A percentile compares a stretch with the other conserved stretches of the same genome.
Evolutionary conservation across 2,113 vertebrate genomes (phyloP).

Genomic region (Neotragus pygmaeus): DNA sequence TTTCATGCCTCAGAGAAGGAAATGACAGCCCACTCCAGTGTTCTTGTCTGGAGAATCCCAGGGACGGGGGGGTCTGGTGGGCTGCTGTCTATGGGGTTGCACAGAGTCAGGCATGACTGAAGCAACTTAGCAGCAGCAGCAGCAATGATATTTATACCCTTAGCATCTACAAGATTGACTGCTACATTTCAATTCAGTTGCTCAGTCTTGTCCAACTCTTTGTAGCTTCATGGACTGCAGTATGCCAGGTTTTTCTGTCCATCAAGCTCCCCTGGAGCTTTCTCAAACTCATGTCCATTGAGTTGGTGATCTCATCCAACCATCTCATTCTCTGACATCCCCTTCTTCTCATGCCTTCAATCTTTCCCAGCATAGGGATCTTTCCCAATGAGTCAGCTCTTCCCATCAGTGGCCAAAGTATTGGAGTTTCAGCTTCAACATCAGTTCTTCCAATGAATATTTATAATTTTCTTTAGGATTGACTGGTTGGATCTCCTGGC

Average conservation of each 20-base stretch:
- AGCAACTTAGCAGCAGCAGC: background rate
- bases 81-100: background rate
- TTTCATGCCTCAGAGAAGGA: background rate
- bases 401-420: background rate
- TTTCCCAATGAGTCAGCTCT: background rate
- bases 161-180: background rate
- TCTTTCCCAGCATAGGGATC: background rate
- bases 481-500: background rate
- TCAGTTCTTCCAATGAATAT: background rate
- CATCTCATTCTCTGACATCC: background rate
- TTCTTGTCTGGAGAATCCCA: background rate
- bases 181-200: background rate
- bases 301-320: background rate
- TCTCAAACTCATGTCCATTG: background rate
- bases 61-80: rapidly evolving
- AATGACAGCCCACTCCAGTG: background rate
- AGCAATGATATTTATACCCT: background rate
- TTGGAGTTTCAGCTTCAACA: background rate
- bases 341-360: background rate
- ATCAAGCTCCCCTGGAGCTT: background rate
- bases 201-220: background rate
- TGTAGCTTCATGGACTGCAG: background rate
- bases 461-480: background rate
- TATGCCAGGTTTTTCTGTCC: background rate
- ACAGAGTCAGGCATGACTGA: background rate